Conservation (phyloP, 2,113 vertebrate genomes). For the Oncorhynchus nerka region DNA sequence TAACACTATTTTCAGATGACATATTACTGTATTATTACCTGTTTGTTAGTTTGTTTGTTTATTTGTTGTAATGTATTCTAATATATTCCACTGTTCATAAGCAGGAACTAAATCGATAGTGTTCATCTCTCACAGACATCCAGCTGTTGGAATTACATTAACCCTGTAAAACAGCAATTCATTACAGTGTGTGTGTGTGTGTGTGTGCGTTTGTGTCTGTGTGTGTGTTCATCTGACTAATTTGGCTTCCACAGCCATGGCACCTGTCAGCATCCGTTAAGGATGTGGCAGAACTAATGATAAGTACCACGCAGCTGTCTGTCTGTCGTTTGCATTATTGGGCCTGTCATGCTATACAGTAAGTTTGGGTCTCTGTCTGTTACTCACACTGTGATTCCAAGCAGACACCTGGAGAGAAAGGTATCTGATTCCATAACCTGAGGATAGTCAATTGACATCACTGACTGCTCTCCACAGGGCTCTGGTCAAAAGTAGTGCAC, state of each 20-base stretch:
- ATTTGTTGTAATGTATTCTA: no score
- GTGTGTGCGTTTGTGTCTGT: no score
- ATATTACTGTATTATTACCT: no score
- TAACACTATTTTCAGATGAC: no score
- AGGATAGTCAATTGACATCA: not conserved
- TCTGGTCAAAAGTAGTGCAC: no score
- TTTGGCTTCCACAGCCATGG: not conserved
- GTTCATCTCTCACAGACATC: not conserved
- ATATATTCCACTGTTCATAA: no score
- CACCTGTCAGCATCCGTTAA: not conserved
- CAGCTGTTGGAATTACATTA: not conserved
- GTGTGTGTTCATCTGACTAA: not conserved
- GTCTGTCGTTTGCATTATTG: not conserved
- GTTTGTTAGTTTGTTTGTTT: no score
- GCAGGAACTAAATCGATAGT: no score
- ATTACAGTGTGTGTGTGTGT: not conserved
- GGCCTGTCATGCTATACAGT: not conserved
- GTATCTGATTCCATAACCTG: not conserved
- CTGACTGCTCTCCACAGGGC: not conserved
- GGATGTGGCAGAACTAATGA: not conserved
- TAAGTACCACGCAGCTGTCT: not conserved
- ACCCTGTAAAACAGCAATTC: not conserved
- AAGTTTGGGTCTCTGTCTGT: not conserved
- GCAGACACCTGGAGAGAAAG: not conserved
- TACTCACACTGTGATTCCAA: not conserved